Evolutionary conservation across 2,113 vertebrate genomes (phyloP).

Genomic region (Piliocolobus tephrosceles): DNA sequence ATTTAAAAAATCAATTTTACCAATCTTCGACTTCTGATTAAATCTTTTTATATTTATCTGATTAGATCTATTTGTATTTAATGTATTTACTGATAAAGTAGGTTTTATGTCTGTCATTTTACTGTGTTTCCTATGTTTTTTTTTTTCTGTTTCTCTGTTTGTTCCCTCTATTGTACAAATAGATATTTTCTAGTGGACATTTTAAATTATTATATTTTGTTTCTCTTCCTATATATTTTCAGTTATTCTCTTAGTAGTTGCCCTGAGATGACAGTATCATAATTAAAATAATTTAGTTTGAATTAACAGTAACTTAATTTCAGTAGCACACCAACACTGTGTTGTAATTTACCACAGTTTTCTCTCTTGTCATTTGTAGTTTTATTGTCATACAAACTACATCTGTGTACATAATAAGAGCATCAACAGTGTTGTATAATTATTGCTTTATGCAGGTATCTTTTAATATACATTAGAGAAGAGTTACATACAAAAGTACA

Average conservation of each 20-base stretch:
- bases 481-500: not conserved
- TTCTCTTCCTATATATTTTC: not conserved
- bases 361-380: not conserved
- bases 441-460: not conserved
- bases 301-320: not conserved
- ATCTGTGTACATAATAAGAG: not conserved
- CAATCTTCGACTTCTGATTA: not conserved
- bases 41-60: not conserved
- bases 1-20: not conserved
- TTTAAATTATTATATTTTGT: not conserved
- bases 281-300: not conserved
- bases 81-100: not conserved
- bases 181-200: not conserved
- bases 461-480: not conserved
- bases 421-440: not conserved
- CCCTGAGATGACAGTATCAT: not conserved
- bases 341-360: not conserved
- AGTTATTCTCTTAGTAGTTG: not conserved
- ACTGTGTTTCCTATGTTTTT: not conserved
- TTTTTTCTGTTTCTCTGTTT: not conserved
- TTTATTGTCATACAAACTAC: too few species aligned
- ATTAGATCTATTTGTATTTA: not conserved
- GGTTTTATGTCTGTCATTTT: not conserved
- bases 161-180: not conserved
- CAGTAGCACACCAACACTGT: not conserved